Evolutionary conservation across 2,888 invertebrate genomes (phyloP).

Genomic region (Pinctada fucata): DNA sequence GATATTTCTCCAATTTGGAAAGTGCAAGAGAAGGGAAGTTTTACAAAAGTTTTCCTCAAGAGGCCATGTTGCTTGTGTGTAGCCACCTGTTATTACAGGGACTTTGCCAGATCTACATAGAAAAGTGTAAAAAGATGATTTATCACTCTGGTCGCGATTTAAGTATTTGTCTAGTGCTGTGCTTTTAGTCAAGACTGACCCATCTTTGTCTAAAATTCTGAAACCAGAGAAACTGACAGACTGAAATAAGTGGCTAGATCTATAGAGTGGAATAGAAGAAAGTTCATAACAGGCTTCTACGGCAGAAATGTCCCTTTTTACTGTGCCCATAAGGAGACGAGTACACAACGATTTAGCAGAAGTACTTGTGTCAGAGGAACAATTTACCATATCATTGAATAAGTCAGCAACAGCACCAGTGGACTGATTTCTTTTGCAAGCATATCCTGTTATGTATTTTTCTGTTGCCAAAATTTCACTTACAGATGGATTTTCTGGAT

Average conservation of each 20-base stretch:
- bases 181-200: constrained; percentile 34
- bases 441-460: constrained; percentile 40
- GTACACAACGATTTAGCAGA: constrained; percentile 32
- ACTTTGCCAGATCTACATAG: constrained; percentile 39
- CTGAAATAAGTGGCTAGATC: constrained; percentile 47
- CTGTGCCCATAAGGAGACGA: constrained; percentile 47
- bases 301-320: constrained; percentile 51
- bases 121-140: constrained; percentile 42
- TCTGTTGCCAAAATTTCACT: constrained; percentile 51
- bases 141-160: constrained; percentile 29
- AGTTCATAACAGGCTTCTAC: constrained; percentile 51
- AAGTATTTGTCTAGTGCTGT: constrained; percentile 48
- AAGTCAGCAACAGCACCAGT: constrained; percentile 47
- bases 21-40: constrained; percentile 43
- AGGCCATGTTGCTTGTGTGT: constrained; percentile 44
- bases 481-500: constrained; percentile 42
- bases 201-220: constrained; percentile 39
- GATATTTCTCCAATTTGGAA: constrained; percentile 46
- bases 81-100: constrained; percentile 38
- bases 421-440: constrained; percentile 53
- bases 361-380: neutral
- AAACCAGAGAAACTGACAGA: constrained; percentile 47
- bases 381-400: constrained; percentile 37
- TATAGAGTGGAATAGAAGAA: constrained; percentile 38
- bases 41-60: constrained; percentile 38